phyloP scores from a whole-genome alignment of 2,888 invertebrate genomes.

The Polydrusus tereticollis region DNA sequence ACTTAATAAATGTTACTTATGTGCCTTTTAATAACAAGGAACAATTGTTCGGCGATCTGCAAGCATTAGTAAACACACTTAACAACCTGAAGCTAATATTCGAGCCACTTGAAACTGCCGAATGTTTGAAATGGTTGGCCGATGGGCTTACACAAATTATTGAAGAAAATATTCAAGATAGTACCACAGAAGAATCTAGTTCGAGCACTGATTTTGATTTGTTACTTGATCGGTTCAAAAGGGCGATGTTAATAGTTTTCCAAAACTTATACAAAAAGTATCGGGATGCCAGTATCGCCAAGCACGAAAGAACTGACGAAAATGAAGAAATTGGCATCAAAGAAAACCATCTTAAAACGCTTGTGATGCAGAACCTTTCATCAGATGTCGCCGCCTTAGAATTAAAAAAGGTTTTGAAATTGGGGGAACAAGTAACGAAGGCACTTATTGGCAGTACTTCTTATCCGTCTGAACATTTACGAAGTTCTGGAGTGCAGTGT shows the following conservation, averaged over 20 bases:
- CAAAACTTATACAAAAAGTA: conserved; percentile 58
- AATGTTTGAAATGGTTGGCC: conserved; percentile 55
- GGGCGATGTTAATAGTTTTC: conserved; percentile 52
- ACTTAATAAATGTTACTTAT: conserved; percentile 56
- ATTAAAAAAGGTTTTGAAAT: conserved; percentile 65
- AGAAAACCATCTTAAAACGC: conserved; percentile 77
- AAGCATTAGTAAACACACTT: conserved; percentile 54
- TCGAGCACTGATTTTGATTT: conserved; percentile 39
- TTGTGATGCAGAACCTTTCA: conserved; percentile 74
- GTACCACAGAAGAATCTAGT: background rate
- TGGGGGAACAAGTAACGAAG: conserved; percentile 60
- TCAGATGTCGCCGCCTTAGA: conserved; percentile 74
- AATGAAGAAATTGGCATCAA: conserved; percentile 69
- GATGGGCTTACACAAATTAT: conserved; percentile 28
- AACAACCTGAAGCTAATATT: conserved; percentile 53
- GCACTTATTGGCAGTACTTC: conserved; percentile 67
- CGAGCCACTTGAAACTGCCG: conserved; percentile 53
- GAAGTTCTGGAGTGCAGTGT: background rate
- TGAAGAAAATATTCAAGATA: conserved; percentile 9
- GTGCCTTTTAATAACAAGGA: conserved; percentile 53
- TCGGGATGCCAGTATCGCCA: conserved; percentile 5
- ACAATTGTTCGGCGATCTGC: conserved; percentile 52
- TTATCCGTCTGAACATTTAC: conserved; percentile 51
- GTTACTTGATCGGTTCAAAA: conserved; percentile 48
- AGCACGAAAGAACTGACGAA: conserved; percentile 53